Evolutionary conservation across 2,113 vertebrate species (phyloP).

Genomic region (Gallinago undulata): DNA sequence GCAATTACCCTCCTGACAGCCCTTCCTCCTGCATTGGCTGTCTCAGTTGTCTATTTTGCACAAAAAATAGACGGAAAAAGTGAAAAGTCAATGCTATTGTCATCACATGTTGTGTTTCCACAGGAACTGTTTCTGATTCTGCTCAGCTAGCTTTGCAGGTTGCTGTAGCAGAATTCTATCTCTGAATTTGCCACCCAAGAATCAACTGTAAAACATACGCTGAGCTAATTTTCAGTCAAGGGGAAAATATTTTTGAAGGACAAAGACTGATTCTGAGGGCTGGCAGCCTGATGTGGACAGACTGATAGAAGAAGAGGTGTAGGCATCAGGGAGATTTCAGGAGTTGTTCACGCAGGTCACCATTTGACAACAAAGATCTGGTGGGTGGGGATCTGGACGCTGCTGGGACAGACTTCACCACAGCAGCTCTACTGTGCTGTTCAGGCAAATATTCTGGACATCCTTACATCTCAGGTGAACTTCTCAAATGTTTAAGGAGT

Average conservation of each 20-base stretch:
- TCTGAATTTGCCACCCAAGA: not conserved
- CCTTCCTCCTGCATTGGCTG: not conserved
- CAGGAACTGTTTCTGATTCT: not conserved
- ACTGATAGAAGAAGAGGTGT: not conserved
- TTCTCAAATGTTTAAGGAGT: not conserved
- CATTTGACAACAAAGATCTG: not conserved
- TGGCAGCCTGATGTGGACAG: not conserved
- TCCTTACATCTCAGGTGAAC: not conserved
- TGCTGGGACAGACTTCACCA: not conserved
- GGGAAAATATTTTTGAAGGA: not conserved
- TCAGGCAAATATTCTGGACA: not conserved
- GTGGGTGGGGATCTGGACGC: not conserved
- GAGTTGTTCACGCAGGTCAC: not conserved
- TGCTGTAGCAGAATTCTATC: not conserved
- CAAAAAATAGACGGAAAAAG: not conserved
- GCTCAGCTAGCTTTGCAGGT: not conserved
- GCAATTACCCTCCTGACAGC: not conserved
- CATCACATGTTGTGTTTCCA: not conserved
- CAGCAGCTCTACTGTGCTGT: not conserved
- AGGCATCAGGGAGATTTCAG: not conserved
- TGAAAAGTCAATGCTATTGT: not conserved
- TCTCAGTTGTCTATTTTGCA: not conserved
- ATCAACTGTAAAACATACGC: not conserved
- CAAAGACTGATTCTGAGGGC: not conserved
- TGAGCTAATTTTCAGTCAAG: not conserved